phyloP scores from a whole-genome alignment of 2,113 vertebrate species.

The Myrmecobius fasciatus region DNA sequence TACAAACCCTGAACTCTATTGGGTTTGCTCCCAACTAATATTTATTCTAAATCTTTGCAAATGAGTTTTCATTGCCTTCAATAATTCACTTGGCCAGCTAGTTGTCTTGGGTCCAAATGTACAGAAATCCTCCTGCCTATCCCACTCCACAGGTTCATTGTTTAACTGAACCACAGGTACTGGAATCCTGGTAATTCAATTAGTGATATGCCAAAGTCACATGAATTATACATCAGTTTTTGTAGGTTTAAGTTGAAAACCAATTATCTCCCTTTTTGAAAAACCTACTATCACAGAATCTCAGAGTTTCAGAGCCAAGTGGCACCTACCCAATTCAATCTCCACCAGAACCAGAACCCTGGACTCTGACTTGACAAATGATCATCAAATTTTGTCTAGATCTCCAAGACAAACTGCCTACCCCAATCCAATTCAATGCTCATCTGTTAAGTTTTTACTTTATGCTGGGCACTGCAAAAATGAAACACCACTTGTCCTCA shows the following conservation, averaged over 20 bases:
- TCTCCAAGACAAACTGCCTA: background rate
- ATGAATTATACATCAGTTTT: constrained; percentile 54
- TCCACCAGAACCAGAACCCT: background rate
- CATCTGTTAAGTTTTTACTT: background rate
- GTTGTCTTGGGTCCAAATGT: constrained; percentile 49
- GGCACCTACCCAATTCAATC: background rate
- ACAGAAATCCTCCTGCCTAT: constrained; percentile 40
- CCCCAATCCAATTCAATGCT: background rate
- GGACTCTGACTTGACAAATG: background rate
- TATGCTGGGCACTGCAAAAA: background rate
- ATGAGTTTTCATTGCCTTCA: constrained; percentile 54
- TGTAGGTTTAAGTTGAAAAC: constrained; percentile 39
- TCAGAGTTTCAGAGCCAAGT: background rate
- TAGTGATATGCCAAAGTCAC: constrained; percentile 60
- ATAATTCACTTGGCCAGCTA: constrained; percentile 49
- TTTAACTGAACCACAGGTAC: constrained; percentile 42
- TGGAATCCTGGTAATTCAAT: constrained; percentile 60
- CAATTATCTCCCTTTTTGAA: constrained; percentile 58
- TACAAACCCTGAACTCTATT: constrained; percentile 15
- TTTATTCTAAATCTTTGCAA: constrained; percentile 66
- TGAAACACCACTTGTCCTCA: background rate
- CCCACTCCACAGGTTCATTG: background rate
- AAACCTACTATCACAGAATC: constrained; percentile 27
- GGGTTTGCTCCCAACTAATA: constrained; percentile 58
- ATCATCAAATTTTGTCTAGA: background rate